These are phyloP conservation scores for Staurois parvus DNA, from an alignment of 2,797 vertebrate species.

Conservation along the genomic window DNA sequence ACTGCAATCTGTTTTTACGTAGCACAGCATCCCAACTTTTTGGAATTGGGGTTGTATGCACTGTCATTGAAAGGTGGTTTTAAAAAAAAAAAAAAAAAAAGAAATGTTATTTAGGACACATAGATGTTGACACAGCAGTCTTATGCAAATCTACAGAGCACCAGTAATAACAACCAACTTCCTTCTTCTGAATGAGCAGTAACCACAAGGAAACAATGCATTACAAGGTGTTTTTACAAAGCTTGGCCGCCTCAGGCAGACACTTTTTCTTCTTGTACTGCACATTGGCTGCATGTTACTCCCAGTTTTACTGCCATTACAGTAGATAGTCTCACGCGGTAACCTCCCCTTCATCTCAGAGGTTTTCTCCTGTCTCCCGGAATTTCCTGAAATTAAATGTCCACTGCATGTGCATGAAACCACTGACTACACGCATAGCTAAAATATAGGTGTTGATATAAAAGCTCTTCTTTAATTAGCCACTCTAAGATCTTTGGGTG, in stretches of 20 bases:
- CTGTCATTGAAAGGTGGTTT: too few relatives aligned
- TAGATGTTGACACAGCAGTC: neutral
- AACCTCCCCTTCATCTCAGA: neutral
- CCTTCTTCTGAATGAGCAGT: conserved; percentile 9
- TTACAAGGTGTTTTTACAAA: neutral
- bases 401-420: neutral
- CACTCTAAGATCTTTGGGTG: neutral
- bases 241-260: neutral
- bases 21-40: too few relatives aligned
- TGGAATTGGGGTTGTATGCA: too few relatives aligned
- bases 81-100: too few relatives aligned
- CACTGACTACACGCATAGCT: neutral
- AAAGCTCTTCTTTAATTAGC: neutral
- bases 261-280: neutral
- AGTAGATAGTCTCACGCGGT: neutral
- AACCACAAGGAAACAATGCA: conserved; percentile 4
- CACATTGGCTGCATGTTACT: neutral
- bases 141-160: neutral
- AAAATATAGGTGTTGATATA: neutral
- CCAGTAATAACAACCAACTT: neutral
- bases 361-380: neutral
- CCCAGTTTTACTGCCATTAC: neutral
- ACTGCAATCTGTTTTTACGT: too few relatives aligned
- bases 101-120: too few relatives aligned
- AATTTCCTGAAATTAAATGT: conserved; percentile 9